These are phyloP conservation scores for Neosilurus hyrtlii DNA, from an alignment of 2,797 vertebrate species.

Conservation along the genomic window DNA sequence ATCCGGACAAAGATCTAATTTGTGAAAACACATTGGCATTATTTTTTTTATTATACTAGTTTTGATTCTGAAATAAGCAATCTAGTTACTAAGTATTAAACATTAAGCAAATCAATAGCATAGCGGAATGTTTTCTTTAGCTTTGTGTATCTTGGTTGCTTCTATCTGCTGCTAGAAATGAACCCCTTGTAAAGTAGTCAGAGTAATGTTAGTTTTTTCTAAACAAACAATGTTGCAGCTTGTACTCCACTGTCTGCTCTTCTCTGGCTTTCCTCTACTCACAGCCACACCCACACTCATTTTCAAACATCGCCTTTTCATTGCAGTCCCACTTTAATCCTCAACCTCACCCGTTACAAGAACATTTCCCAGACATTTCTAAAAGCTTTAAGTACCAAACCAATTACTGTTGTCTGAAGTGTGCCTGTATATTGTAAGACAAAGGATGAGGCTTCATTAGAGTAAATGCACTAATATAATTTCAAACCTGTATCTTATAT, in stretches of 20 bases:
- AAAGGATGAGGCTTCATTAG: neutral
- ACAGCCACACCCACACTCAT: neutral
- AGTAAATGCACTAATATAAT: slow-evolving; percentile 40
- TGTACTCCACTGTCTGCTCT: neutral
- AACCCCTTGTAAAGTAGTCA: neutral
- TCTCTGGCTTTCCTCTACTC: neutral
- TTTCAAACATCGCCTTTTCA: neutral
- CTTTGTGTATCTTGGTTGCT: neutral
- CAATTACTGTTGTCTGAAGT: slow-evolving; percentile 29
- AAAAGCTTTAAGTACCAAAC: slow-evolving; percentile 10
- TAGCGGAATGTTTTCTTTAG: neutral
- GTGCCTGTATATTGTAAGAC: slow-evolving; percentile 40
- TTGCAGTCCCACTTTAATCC: neutral
- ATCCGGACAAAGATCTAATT: neutral
- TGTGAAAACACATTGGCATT: no score
- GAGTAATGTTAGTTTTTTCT: neutral
- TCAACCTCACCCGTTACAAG: neutral
- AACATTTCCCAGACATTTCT: neutral
- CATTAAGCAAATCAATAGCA: neutral
- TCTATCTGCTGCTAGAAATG: neutral
- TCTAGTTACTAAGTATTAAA: no score
- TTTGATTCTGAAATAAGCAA: neutral
- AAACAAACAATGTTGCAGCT: neutral
- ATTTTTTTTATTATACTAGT: neutral
- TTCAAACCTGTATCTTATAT: slow-evolving; percentile 15